Evolutionary conservation across 1,140 invertebrate species (phyloP).

Genomic region (Chlorops oryzae): DNA sequence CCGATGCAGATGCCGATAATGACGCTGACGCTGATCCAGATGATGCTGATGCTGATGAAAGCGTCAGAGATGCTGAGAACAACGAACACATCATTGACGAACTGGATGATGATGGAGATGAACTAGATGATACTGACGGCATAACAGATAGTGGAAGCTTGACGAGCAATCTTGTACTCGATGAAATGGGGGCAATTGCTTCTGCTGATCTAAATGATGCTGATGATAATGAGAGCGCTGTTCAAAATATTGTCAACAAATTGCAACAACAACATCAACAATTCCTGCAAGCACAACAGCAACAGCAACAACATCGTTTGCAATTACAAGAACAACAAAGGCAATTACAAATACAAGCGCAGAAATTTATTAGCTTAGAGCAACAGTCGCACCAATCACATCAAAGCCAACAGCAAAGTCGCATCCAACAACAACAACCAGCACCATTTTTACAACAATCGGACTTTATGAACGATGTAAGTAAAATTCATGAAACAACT

Average conservation of each 20-base stretch:
- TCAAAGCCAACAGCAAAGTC: no score
- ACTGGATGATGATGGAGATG: slow-evolving; percentile 28
- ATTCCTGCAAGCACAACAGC: slow-evolving; percentile 17
- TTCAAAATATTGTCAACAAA: slow-evolving; percentile 38
- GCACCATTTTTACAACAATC: slow-evolving; percentile 18
- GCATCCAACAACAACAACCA: slow-evolving; percentile 22
- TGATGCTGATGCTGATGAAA: slow-evolving; percentile 22
- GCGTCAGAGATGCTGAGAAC: slow-evolving; percentile 25
- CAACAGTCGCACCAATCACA: no score
- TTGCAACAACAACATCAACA: slow-evolving; percentile 38
- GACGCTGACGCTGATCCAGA: slow-evolving; percentile 13
- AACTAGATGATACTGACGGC: slow-evolving; percentile 20
- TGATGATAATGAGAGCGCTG: slow-evolving; percentile 26
- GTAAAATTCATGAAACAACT: background rate
- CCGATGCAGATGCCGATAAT: background rate
- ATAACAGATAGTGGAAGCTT: slow-evolving; percentile 27
- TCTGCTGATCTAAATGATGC: slow-evolving; percentile 14
- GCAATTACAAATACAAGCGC: slow-evolving; percentile 32
- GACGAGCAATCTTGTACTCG: slow-evolving; percentile 25
- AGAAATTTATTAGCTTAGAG: no score
- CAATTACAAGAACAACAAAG: slow-evolving; percentile 19
- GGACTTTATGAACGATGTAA: no score
- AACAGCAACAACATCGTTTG: slow-evolving; percentile 8
- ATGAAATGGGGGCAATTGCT: slow-evolving; percentile 22
- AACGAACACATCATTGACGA: slow-evolving; percentile 25